These are phyloP conservation scores for Anthopleura sola DNA, from an alignment of 64 coral and sea anemone genomes.

Conservation along the genomic window DNA sequence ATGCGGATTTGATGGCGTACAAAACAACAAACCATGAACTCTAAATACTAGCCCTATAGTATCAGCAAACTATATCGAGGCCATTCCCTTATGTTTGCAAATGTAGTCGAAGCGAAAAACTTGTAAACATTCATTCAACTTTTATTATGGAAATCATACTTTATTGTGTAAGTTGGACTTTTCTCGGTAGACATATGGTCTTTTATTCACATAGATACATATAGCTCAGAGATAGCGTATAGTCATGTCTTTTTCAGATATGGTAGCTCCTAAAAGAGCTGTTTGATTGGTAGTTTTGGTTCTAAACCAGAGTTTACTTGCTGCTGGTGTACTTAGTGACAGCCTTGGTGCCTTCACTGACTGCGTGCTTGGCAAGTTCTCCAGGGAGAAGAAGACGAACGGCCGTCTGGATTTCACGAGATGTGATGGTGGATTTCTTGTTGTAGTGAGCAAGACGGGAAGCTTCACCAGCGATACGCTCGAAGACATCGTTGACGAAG, in stretches of 20 bases:
- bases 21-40: no score
- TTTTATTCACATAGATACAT: no score
- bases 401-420: conserved; percentile 17
- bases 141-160: no score
- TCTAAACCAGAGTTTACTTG: background rate
- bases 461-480: conserved; percentile 34
- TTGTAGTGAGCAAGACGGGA: conserved; percentile 27
- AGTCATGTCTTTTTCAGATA: background rate
- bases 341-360: conserved; percentile 31
- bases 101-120: no score
- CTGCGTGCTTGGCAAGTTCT: conserved; percentile 23
- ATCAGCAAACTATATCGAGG: no score
- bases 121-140: no score
- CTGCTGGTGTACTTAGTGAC: conserved; percentile 35
- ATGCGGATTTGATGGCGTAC: no score
- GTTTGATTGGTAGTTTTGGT: background rate
- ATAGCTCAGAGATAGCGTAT: no score
- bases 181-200: no score
- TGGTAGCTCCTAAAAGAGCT: conserved; percentile 17
- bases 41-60: no score
- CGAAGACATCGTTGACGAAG: conserved; percentile 24
- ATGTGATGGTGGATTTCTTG: conserved; percentile 26
- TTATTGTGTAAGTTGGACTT: no score
- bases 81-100: no score
- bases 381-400: conserved; percentile 32